phyloP scores from a whole-genome alignment of 2,797 vertebrate genomes.

The Nyctibius grandis region DNA sequence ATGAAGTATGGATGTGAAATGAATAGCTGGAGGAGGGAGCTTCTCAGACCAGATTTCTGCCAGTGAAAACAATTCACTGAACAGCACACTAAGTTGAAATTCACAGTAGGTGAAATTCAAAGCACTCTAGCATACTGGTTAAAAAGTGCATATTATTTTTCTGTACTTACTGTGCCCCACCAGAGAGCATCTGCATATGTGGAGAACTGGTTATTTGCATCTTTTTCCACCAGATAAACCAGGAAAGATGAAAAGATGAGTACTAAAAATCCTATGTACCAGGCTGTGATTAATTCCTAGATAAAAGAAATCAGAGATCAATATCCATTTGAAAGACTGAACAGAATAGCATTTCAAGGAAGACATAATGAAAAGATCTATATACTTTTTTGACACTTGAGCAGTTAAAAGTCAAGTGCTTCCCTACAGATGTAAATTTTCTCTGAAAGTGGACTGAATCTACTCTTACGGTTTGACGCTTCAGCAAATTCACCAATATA shows the following conservation, averaged over 20 bases:
- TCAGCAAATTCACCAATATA: neutral
- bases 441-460: neutral
- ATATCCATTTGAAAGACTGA: neutral
- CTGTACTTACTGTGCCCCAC: slow-evolving; percentile 95
- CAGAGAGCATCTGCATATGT: slow-evolving; percentile 97
- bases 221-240: slow-evolving; percentile 98
- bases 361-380: neutral
- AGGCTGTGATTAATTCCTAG: slow-evolving; percentile 97
- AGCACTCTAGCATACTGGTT: neutral
- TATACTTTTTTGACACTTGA: neutral
- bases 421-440: neutral
- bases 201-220: slow-evolving; percentile 92
- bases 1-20: neutral
- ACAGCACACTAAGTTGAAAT: neutral
- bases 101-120: neutral
- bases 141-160: neutral
- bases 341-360: neutral
- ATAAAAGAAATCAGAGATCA: slow-evolving; percentile 52
- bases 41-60: neutral
- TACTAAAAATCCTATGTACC: slow-evolving; percentile 99
- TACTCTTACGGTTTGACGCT: neutral
- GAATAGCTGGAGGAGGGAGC: neutral
- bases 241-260: slow-evolving; percentile 99
- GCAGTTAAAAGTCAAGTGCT: neutral
- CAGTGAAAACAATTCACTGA: neutral